phyloP scores from a whole-genome alignment of 2,888 invertebrate species.

The Cataglyphis rosenhaueri region DNA sequence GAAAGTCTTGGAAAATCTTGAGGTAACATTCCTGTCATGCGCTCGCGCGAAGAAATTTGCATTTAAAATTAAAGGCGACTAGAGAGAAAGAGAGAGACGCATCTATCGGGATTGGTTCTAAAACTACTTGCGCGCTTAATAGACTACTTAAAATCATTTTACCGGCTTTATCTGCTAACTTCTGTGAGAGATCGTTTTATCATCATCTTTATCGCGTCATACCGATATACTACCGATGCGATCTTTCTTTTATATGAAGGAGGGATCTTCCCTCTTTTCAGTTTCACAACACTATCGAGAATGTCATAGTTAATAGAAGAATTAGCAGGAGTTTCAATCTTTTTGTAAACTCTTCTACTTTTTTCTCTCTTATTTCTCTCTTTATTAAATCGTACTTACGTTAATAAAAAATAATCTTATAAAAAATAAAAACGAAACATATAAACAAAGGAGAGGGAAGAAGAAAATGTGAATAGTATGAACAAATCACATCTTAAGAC shows the following conservation, averaged over 20 bases:
- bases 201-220: conserved; percentile 16
- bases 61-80: conserved; percentile 59
- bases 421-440: background rate
- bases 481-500: background rate
- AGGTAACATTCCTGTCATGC: background rate
- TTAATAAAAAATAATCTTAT: background rate
- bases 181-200: background rate
- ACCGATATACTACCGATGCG: background rate
- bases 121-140: background rate
- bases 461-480: background rate
- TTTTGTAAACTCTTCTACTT: background rate
- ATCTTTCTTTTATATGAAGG: background rate
- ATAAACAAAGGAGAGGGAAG: background rate
- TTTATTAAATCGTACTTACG: background rate
- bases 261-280: background rate
- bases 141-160: conserved; percentile 16
- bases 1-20: background rate
- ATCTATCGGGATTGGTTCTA: background rate
- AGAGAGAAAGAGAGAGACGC: background rate
- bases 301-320: background rate
- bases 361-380: background rate
- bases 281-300: background rate
- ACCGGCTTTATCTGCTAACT: background rate
- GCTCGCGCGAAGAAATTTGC: conserved; percentile 57
- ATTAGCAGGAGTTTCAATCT: background rate